A percentile compares a stretch with the other conserved stretches of the same genome.
These are phyloP conservation scores for zebrafish (Danio rerio) DNA, from an alignment of 2,113 vertebrate genomes.

Conservation along the genomic window DNA sequence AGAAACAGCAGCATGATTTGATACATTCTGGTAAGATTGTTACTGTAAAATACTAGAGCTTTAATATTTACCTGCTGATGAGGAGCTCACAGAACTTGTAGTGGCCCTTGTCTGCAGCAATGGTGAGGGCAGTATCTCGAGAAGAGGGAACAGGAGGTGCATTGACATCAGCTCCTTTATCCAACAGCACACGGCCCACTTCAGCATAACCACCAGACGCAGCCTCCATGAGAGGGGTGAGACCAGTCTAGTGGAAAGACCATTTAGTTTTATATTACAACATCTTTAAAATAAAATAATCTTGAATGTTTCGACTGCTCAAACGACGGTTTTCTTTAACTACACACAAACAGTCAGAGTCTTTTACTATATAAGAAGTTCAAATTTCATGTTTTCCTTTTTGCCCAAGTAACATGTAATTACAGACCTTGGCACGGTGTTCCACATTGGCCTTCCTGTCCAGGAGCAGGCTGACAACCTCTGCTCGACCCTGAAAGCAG, in stretches of 20 bases:
- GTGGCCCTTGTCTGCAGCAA: slow-evolving; percentile 98
- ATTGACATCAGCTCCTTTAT: slow-evolving; percentile 98
- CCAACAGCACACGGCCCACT: slow-evolving; percentile 95
- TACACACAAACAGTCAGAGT: too few relatives aligned
- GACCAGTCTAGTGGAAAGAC: slow-evolving; percentile 83
- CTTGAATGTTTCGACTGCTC: too few relatives aligned
- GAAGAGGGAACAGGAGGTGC: slow-evolving; percentile 98
- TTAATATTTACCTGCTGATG: slow-evolving; percentile 85
- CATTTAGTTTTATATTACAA: too few relatives aligned
- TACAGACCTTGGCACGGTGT: slow-evolving; percentile 92
- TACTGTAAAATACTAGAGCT: background rate
- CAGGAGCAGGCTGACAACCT: slow-evolving; percentile 95
- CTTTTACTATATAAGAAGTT: too few relatives aligned
- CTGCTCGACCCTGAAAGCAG: slow-evolving; percentile 96
- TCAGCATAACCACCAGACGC: slow-evolving; percentile 98
- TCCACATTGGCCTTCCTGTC: slow-evolving; percentile 98
- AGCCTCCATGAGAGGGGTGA: slow-evolving; percentile 98
- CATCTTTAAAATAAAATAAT: too few relatives aligned
- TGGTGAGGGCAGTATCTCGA: slow-evolving; percentile 96
- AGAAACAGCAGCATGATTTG: background rate
- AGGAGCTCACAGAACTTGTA: slow-evolving; percentile 99
- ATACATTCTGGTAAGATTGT: background rate
- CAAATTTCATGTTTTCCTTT: too few relatives aligned
- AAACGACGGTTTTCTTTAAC: too few relatives aligned
- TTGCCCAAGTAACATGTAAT: background rate